phyloP scores from a whole-genome alignment of 2,888 invertebrate genomes.

The Rotaria magnacalcarata region DNA sequence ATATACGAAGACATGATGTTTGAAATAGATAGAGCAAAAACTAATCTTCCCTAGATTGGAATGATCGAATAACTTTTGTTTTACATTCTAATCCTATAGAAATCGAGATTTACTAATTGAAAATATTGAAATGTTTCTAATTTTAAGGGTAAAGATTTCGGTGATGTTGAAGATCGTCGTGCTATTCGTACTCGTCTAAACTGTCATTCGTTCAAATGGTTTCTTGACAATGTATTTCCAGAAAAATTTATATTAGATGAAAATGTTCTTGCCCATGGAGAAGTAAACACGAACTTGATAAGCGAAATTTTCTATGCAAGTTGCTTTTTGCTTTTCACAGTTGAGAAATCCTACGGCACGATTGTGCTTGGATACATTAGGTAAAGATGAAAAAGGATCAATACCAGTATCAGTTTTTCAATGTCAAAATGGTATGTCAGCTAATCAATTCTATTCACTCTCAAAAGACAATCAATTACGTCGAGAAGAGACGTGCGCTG shows the following conservation, averaged over 20 bases:
- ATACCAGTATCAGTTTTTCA: slow-evolving; percentile 53
- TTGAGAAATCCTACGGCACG: slow-evolving; percentile 55
- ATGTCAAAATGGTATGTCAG: slow-evolving; percentile 58
- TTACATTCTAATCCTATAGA: too few relatives aligned
- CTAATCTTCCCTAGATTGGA: too few relatives aligned
- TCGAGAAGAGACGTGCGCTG: slow-evolving; percentile 56
- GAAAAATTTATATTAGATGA: slow-evolving; percentile 84
- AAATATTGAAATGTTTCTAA: not conserved
- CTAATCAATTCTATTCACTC: slow-evolving; percentile 50
- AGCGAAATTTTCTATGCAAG: not conserved
- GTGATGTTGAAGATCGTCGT: slow-evolving; percentile 76
- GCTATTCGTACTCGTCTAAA: slow-evolving; percentile 73
- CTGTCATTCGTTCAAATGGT: slow-evolving; percentile 88
- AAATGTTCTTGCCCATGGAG: slow-evolving; percentile 73
- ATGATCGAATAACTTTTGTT: too few relatives aligned
- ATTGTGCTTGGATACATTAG: slow-evolving; percentile 57
- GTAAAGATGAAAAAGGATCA: slow-evolving; percentile 56
- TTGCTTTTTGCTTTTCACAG: slow-evolving; percentile 49
- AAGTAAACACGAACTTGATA: slow-evolving; percentile 46
- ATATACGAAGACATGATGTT: too few relatives aligned
- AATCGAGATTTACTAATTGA: too few relatives aligned
- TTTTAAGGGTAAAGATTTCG: slow-evolving; percentile 62
- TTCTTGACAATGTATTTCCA: slow-evolving; percentile 77
- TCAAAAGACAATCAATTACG: slow-evolving; percentile 54
- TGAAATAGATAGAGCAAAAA: too few relatives aligned